Base-by-base conservation (phyloP, 53 echinoderm and acorn worm genomes). In the Apostichopus leukothele region DNA sequence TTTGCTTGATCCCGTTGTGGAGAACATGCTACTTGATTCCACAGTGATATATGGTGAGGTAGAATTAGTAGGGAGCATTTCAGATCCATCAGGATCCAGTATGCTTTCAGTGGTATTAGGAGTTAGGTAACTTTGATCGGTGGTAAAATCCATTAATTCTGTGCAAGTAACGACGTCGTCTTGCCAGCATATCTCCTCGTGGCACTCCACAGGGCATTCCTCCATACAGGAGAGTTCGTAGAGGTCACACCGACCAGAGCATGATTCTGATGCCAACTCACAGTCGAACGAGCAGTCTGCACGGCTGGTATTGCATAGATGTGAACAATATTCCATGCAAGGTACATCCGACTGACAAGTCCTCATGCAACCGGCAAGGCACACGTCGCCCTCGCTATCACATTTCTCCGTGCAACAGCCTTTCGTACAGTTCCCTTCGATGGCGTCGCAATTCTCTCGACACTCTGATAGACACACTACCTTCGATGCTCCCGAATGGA, bases 201-300 rank as follows among this genome's bases (percentile, higher is more conserved):
- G 23, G 52, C 86, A 87, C 51, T 76, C 84, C 50, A 14, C 10
- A 13, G 79, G 60, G 23, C 93, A 93, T 9, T 79, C 60, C 3
- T 86, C 79, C 60, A 12, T 27, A 53, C 93, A 93, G 5, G 75
- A 18, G 4, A 71, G 57, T 12, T 59, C 55, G n/a, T 79, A 88
- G 55, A 93, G 67, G 27, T 86, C 73, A 78, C 93, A 93, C 66
- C n/a, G 73, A 12, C 78, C 80, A 71, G 73, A 22, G 61, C 94
- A 94, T 2, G 91, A 76, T 50, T 61, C 53, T 7, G 13, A 26
- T 12, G 85, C 76, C 19, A 90, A 86, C 13, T 88, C 88, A 84
- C 94, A 94, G 51, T 73, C 66, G 39, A 84, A 54, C 8, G 20
- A 51, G 51, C 94, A 94, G 10, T 26, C 53, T 11, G 50, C 74